A percentile compares a stretch with the other conserved stretches of the same genome.
Conservation (phyloP, 2,797 vertebrate genomes). For the Hydrolagus colliei region DNA sequence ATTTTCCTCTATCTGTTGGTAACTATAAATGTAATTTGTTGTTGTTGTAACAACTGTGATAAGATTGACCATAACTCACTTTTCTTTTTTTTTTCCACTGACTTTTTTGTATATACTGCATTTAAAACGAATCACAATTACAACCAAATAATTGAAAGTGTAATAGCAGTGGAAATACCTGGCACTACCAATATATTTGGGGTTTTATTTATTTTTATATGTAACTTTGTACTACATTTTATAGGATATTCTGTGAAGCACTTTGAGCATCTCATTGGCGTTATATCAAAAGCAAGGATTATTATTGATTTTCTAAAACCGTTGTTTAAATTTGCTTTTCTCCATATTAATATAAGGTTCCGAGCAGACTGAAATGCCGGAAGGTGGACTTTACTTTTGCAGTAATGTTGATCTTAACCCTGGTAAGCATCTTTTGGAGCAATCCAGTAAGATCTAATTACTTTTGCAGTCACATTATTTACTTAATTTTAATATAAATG, state of each 20-base stretch:
- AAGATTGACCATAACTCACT: no score
- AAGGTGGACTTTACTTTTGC: constrained; percentile 16
- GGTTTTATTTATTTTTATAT: background rate
- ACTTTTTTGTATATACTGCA: background rate
- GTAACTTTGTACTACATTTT: no score
- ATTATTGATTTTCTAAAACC: no score
- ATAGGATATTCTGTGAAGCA: no score
- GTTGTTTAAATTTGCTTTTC: no score
- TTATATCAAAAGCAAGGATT: no score
- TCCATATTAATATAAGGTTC: background rate
- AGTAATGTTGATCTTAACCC: background rate
- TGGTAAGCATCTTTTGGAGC: background rate
- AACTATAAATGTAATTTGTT: no score
- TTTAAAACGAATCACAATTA: background rate
- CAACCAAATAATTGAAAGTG: background rate
- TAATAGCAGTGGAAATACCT: background rate
- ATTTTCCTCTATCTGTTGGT: no score
- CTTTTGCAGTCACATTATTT: background rate
- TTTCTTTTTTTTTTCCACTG: no score
- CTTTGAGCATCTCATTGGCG: no score
- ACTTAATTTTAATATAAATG: background rate
- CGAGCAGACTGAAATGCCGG: background rate
- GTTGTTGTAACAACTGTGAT: no score
- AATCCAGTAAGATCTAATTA: background rate
- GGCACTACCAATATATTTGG: background rate